Percentiles rank a stretch among this genome's conserved stretches.
phyloP scores from a whole-genome alignment of 1,140 invertebrate species.

The Anthonomus grandis region DNA sequence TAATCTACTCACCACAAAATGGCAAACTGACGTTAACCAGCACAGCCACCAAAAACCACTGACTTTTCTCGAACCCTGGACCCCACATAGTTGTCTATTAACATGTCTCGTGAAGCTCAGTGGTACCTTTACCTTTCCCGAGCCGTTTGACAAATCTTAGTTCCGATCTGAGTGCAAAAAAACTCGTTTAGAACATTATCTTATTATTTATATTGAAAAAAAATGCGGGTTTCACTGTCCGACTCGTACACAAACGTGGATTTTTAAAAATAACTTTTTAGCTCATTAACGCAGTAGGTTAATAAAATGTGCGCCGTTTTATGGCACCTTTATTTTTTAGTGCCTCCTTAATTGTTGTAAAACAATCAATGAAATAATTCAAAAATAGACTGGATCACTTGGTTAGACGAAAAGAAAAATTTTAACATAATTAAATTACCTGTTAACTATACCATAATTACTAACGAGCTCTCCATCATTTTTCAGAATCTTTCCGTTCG shows the following conservation, averaged over 20 bases:
- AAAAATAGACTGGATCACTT: no score
- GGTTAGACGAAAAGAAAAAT: no score
- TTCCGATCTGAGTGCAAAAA: constrained; percentile 42
- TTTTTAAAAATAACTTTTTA: no score
- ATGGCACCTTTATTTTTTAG: no score
- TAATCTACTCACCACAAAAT: constrained; percentile 13
- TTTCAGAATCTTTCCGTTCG: constrained; percentile 56
- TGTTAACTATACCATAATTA: constrained; percentile 50
- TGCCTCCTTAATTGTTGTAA: no score
- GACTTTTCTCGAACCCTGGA: constrained; percentile 16
- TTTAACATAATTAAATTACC: constrained; percentile 4
- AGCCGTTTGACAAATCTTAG: constrained; percentile 64
- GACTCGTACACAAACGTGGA: no score
- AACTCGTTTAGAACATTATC: not conserved
- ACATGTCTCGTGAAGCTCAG: constrained; percentile 27
- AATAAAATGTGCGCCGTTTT: no score
- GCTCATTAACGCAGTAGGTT: no score
- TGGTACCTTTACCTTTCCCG: constrained; percentile 23
- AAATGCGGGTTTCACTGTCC: no score
- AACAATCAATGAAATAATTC: no score
- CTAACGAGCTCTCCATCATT: constrained; percentile 58
- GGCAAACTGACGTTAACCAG: constrained; percentile 7
- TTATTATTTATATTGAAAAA: not conserved
- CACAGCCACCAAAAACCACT: constrained; percentile 5
- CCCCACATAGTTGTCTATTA: constrained; percentile 18